phyloP scores from a whole-genome alignment of 2,797 vertebrate genomes.

The Helarctos malayanus region DNA sequence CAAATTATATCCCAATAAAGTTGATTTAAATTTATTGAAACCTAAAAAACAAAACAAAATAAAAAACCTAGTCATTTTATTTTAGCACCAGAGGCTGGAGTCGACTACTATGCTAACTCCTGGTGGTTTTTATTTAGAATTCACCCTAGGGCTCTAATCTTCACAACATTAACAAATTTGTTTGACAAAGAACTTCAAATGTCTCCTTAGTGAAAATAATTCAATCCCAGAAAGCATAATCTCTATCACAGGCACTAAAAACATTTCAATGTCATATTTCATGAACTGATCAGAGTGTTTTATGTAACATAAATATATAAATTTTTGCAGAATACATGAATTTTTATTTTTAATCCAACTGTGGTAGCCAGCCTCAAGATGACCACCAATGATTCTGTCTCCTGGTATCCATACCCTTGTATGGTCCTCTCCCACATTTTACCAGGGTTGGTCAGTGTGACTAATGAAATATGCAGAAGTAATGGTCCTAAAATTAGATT shows the following conservation, averaged over 20 bases:
- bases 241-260: constrained; percentile 26
- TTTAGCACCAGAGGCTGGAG: background rate
- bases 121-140: background rate
- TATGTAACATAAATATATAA: background rate
- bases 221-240: constrained; percentile 9
- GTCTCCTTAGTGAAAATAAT: background rate
- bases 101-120: background rate
- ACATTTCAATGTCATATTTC: constrained; percentile 17
- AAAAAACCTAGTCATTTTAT: background rate
- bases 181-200: constrained; percentile 5
- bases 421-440: background rate
- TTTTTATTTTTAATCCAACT: background rate
- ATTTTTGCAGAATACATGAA: background rate
- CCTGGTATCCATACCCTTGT: background rate
- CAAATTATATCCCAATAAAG: background rate
- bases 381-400: background rate
- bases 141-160: background rate
- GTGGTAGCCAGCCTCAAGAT: background rate
- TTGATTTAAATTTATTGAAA: background rate
- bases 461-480: background rate
- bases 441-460: background rate
- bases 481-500: background rate
- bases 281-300: background rate
- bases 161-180: background rate
- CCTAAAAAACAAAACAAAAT: too few species aligned